Evolutionary conservation across 1,140 invertebrate species (phyloP).

Genomic region (Cyclina sinensis): DNA sequence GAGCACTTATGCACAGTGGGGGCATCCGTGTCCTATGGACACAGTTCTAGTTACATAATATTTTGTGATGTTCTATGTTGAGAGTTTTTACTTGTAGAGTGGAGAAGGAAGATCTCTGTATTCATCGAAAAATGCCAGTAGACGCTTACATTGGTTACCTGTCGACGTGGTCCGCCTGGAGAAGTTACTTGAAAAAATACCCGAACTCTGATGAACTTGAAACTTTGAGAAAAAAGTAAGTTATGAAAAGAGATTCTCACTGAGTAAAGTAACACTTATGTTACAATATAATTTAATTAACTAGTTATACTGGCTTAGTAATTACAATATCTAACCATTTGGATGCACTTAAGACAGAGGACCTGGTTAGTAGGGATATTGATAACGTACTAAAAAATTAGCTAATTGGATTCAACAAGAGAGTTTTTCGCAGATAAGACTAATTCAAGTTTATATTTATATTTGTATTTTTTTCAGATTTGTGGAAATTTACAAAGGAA

Average conservation of each 20-base stretch:
- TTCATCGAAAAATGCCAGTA: slow-evolving; percentile 35
- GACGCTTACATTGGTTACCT: slow-evolving; percentile 76
- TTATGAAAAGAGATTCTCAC: not conserved
- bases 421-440: too few relatives aligned
- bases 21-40: too few relatives aligned
- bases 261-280: not conserved
- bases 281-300: not conserved
- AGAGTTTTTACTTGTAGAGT: not conserved
- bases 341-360: too few relatives aligned
- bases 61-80: too few relatives aligned
- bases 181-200: slow-evolving; percentile 61
- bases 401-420: too few relatives aligned
- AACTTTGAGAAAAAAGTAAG: slow-evolving; percentile 57
- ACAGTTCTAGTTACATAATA: too few relatives aligned
- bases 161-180: slow-evolving; percentile 73
- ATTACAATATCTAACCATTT: not conserved
- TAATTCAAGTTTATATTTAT: too few relatives aligned
- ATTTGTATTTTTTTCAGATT: slow-evolving; percentile 62
- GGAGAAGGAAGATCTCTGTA: not conserved
- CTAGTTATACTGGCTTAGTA: not conserved
- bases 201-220: slow-evolving; percentile 44
- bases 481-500: slow-evolving; percentile 57
- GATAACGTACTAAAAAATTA: too few relatives aligned
- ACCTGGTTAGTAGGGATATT: too few relatives aligned
- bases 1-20: too few relatives aligned